Evolutionary conservation across 2,797 vertebrate genomes (phyloP), one percentile per base, ranked within the genome.

Genomic region (Muscicapa striata): DNA sequence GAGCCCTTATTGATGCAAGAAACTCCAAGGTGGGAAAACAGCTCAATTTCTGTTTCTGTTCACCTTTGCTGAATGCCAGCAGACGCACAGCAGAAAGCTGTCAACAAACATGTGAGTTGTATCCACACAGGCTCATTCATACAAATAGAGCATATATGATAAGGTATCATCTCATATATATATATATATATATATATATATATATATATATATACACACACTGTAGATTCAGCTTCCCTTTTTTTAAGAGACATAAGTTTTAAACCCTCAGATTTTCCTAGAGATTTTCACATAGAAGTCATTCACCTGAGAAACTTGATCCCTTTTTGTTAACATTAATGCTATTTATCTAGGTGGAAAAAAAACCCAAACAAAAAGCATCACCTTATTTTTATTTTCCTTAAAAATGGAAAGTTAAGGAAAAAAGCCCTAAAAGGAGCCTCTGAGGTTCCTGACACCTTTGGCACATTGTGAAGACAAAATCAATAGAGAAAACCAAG

Each of bases 201-300:
- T 8, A 32, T 6, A 26, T 0, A 32, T 3, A 27, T 2, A 18
- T 8, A 30, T 2, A 36, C 3, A 43, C 19, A 73, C 5, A 26
- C 11, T 13, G 30, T 26, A 73, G 19, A 51, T 51, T 76, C 23
- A 26, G 3, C 7, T 40, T 70, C 34, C 7, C 5, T 75, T 89
- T 89, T 30, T 85, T 90, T 66, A 20, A 61, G 40, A 57, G 10
- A 81, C 5, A 1, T 13, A 78, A 26, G 3, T 24, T 82, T 90
- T 26, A 68, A 85, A 27, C 3, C 3, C 13, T 77, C 38, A 55
- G 26, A 45, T 75, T 78, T 78, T 46, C 34, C 18, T 48, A 38
- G 38, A 88, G 87, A 88, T 80, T 84, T 93, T 96, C 64, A 52
- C 57, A 27, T 26, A 70, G 30, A 69, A 91, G 64, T 86, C 67